A percentile compares a stretch with the other conserved stretches of the same genome.
Conservation (phyloP, 2,888 invertebrate genomes). For the Himalopsyche japonica region DNA sequence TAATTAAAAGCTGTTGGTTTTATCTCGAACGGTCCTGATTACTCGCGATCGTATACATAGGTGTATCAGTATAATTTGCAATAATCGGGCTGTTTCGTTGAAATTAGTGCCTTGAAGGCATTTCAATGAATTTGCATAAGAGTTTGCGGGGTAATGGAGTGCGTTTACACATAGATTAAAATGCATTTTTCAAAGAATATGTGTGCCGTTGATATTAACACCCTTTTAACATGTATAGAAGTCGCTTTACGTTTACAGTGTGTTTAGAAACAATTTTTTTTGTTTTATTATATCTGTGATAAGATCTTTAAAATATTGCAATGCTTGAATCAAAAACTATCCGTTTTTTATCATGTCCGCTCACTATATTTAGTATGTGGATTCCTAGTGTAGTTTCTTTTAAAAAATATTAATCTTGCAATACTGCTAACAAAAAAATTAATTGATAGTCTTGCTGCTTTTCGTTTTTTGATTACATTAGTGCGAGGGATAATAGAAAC, state of each 20-base stretch:
- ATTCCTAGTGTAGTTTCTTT: no score
- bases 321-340: no score
- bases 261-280: neutral
- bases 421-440: no score
- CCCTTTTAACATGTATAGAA: neutral
- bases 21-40: neutral
- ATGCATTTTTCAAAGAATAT: neutral
- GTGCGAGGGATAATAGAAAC: no score
- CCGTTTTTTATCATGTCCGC: no score
- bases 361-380: no score
- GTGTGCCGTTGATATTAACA: neutral
- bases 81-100: conserved; percentile 22
- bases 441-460: no score
- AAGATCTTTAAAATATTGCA: no score
- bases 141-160: neutral
- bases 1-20: neutral
- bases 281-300: no score
- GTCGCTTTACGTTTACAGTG: neutral
- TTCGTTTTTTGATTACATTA: no score
- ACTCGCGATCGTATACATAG: neutral
- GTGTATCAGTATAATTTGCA: neutral
- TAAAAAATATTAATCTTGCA: no score
- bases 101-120: conserved; percentile 25
- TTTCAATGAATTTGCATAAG: conserved; percentile 20
- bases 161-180: neutral